phyloP scores from a whole-genome alignment of 2,888 invertebrate species.

The Tipula lateralis region DNA sequence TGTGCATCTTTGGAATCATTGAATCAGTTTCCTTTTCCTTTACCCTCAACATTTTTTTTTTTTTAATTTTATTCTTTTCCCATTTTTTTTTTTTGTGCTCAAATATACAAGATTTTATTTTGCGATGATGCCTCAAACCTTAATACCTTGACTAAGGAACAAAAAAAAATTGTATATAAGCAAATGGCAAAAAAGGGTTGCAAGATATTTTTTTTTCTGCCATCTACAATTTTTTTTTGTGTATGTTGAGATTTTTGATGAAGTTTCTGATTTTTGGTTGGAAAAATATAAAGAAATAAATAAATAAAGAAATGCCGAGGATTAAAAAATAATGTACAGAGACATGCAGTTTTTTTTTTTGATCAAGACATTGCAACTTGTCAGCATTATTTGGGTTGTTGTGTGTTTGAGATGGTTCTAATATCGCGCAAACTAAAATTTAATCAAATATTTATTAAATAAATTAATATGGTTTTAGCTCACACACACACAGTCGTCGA shows the following conservation, averaged over 20 bases:
- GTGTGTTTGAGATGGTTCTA: not conserved
- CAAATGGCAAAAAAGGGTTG: slow-evolving; percentile 13
- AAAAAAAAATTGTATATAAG: not conserved
- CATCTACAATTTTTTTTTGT: not conserved
- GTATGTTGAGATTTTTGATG: not conserved
- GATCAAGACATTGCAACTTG: slow-evolving; percentile 24
- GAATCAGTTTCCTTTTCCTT: slow-evolving; percentile 27
- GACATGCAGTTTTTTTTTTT: not conserved
- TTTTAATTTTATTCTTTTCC: slow-evolving; percentile 5
- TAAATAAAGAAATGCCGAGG: slow-evolving; percentile 15
- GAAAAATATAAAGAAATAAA: slow-evolving; percentile 15
- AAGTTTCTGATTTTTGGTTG: slow-evolving; percentile 19
- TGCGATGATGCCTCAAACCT: slow-evolving; percentile 15
- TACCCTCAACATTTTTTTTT: not conserved
- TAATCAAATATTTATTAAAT: slow-evolving; percentile 11
- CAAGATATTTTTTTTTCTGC: not conserved
- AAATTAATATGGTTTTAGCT: not conserved
- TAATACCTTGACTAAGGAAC: slow-evolving; percentile 11
- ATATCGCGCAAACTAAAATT: not conserved
- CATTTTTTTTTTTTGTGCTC: not conserved
- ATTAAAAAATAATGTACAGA: not conserved
- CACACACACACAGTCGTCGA: not conserved
- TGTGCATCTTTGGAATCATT: slow-evolving; percentile 33
- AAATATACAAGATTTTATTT: not conserved
- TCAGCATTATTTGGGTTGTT: not conserved